Conservation (phyloP, 2,888 invertebrate genomes). For the Stenchaetothrips biformis region DNA sequence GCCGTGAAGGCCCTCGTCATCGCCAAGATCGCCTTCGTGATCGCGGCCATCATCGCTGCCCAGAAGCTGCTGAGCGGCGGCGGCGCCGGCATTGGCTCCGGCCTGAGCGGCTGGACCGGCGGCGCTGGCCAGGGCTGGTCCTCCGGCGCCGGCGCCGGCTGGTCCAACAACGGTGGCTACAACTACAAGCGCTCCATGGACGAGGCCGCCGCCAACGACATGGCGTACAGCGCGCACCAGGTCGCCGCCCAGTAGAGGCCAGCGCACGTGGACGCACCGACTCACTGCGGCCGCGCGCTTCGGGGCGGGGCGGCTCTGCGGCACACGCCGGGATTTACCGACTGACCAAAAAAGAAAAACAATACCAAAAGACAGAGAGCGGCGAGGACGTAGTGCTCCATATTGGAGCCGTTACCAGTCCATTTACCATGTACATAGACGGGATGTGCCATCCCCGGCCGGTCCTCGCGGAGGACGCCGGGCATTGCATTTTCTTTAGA, state of each 20-base stretch:
- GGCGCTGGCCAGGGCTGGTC: constrained; percentile 39
- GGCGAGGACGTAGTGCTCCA: background rate
- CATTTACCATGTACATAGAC: constrained; percentile 18
- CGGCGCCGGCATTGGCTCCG: constrained; percentile 39
- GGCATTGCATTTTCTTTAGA: background rate
- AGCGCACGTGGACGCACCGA: background rate
- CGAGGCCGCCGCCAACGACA: constrained; percentile 57
- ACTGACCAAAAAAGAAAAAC: background rate
- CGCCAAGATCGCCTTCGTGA: constrained; percentile 70
- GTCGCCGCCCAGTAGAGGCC: constrained; percentile 24
- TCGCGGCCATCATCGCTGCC: constrained; percentile 65
- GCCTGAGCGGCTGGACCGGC: constrained; percentile 39
- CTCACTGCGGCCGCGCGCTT: background rate
- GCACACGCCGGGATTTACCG: no score
- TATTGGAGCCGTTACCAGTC: constrained; percentile 15
- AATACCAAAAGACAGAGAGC: constrained; percentile 14
- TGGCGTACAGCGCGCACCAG: constrained; percentile 65
- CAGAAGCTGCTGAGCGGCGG: constrained; percentile 62
- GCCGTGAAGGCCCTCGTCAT: constrained; percentile 72
- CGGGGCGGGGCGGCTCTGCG: no score
- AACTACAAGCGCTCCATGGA: constrained; percentile 47
- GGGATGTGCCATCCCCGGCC: background rate
- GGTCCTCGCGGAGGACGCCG: background rate
- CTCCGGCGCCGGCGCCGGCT: constrained; percentile 41
- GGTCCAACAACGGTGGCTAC: constrained; percentile 47